Evolutionary conservation across 2,113 vertebrate species (phyloP), one percentile per base, ranked within the genome.

Genomic region (Sylvilagus bachmani): DNA sequence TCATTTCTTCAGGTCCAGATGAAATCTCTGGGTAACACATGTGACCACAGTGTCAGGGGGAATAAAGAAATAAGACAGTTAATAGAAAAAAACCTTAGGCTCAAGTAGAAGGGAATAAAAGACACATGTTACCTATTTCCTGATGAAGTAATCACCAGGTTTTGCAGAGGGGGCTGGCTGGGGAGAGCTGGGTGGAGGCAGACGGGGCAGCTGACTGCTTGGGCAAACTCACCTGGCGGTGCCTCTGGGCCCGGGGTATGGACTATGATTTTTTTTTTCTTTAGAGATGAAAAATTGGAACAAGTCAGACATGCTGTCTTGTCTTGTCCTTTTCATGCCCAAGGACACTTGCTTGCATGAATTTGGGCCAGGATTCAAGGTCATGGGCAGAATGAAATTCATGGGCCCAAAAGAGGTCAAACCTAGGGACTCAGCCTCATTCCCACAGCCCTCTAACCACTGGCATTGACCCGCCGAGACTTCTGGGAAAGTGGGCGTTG

Each of bases 61-160:
- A 81, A 82, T 61, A 62, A 87, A 90, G 77, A 77, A 90, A 75
- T 25, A 69, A 86, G 38, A 55, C 27, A n/a, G 36, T 82, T 79
- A 75, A 83, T 29, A 74, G 61, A 14, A 84, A 79, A 79, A 83
- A 55, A 78, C 22, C 51, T 16, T 44, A 74, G 36, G 22, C 75
- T 91, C 55, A 82, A 92, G 70, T 92, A 64, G 86, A 86, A 90
- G 84, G 11, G 31, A 96, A 95, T 77, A 62, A 93, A 95, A 85
- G 64, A 70, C 61, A 86, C 51, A 64, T 36, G 11, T 84, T 77
- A 93, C 55, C 79, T 51, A 44, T 89, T 81, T 91, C 24, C 17
- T 89, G 31, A 49, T 86, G 74, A 93, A 91, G 44, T 31, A 22
- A 38, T 86, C 61, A 58, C 4, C 27, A 24, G 21, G 25, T 89